Evolutionary conservation across 2,797 vertebrate genomes (phyloP).

Genomic region (Trachurus trachurus): DNA sequence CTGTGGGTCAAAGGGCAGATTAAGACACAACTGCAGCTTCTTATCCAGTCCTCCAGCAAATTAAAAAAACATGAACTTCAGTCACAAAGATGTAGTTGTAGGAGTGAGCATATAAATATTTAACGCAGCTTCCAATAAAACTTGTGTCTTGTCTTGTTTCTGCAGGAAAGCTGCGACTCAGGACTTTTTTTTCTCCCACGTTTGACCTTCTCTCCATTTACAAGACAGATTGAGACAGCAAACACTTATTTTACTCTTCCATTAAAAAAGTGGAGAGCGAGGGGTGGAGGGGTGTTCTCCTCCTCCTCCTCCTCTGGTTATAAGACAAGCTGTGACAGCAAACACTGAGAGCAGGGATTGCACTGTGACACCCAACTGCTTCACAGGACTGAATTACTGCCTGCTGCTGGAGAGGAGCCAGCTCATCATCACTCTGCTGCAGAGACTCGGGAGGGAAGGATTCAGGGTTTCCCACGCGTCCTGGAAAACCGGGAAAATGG

Average conservation of each 20-base stretch:
- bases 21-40: not conserved
- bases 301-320: not conserved
- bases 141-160: too few relatives aligned
- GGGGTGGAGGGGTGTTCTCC: too few relatives aligned
- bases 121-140: not conserved
- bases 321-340: slow-evolving; percentile 22
- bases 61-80: not conserved
- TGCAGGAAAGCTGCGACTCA: not conserved
- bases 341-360: slow-evolving; percentile 26
- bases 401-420: not conserved
- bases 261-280: not conserved
- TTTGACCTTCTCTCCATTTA: slow-evolving; percentile 17
- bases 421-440: slow-evolving; percentile 22
- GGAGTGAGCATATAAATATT: not conserved
- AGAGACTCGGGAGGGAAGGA: slow-evolving; percentile 5
- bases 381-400: slow-evolving; percentile 5
- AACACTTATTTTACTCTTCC: slow-evolving; percentile 20
- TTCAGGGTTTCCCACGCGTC: too few relatives aligned
- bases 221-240: slow-evolving; percentile 15
- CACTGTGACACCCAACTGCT: slow-evolving; percentile 5
- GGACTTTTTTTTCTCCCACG: not conserved
- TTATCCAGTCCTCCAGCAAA: not conserved
- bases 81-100: not conserved
- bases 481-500: too few relatives aligned
- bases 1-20: not conserved